phyloP scores from a whole-genome alignment of 2,797 vertebrate species.

The Gephyroberyx darwinii region DNA sequence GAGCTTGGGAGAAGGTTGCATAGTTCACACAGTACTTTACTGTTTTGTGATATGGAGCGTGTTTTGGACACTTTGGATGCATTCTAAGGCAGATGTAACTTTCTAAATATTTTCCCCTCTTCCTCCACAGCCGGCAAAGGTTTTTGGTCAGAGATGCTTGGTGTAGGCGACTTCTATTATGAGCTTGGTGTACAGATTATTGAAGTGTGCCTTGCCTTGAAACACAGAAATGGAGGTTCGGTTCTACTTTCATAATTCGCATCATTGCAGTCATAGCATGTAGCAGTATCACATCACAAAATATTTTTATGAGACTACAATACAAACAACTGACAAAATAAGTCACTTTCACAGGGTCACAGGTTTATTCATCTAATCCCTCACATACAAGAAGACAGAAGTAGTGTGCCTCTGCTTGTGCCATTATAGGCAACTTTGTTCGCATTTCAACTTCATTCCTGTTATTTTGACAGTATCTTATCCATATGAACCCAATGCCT shows the following conservation, averaged over 20 bases:
- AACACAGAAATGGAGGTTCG: slow-evolving; percentile 96
- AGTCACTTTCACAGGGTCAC: too few species aligned
- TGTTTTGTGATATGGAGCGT: too few species aligned
- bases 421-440: not conserved
- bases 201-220: slow-evolving; percentile 95
- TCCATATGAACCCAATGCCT: not conserved
- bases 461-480: not conserved
- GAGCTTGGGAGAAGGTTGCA: too few species aligned
- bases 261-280: not conserved
- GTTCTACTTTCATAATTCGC: not conserved
- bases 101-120: not conserved
- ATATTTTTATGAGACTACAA: not conserved
- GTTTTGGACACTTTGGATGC: not conserved
- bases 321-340: not conserved
- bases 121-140: slow-evolving; percentile 91
- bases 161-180: slow-evolving; percentile 98
- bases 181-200: slow-evolving; percentile 97
- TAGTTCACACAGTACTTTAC: not conserved
- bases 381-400: not conserved
- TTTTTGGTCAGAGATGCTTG: slow-evolving; percentile 99
- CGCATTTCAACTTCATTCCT: not conserved
- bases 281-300: not conserved
- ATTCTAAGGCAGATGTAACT: not conserved
- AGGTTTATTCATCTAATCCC: not conserved
- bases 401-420: not conserved